Percentiles rank a stretch among this genome's conserved stretches.
Evolutionary conservation across 1,140 invertebrate genomes (phyloP).

Genomic region (Aphis gossypii): DNA sequence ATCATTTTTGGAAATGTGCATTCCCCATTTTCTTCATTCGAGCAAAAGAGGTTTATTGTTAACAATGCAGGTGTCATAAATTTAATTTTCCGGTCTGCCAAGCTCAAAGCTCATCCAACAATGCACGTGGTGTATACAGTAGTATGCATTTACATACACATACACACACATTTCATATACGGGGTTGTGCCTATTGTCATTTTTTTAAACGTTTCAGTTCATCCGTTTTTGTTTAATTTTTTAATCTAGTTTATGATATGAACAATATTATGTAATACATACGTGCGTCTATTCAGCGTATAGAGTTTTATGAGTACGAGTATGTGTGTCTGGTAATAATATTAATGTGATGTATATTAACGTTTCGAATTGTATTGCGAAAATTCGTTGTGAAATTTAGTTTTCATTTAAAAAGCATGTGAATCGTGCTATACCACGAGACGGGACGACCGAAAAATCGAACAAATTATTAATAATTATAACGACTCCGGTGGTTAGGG

Average conservation of each 20-base stretch:
- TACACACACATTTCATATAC: neutral
- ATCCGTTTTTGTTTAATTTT: neutral
- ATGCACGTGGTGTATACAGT: neutral
- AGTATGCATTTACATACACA: neutral
- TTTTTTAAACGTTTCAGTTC: constrained; percentile 18
- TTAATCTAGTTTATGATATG: neutral
- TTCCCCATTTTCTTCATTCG: constrained; percentile 8
- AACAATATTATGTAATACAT: neutral
- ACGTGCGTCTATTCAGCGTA: neutral
- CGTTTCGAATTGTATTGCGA: neutral
- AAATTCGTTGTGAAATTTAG: neutral
- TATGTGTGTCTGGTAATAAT: neutral
- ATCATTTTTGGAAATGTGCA: constrained; percentile 38
- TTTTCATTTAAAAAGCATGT: neutral
- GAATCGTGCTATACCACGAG: neutral
- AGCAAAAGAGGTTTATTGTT: constrained; percentile 38
- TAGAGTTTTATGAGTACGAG: neutral
- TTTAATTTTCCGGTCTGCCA: constrained; percentile 55
- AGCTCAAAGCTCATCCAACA: constrained; percentile 34
- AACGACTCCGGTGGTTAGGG: neutral
- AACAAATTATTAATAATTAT: constrained; percentile 22
- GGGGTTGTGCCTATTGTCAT: neutral
- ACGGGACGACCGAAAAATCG: neutral
- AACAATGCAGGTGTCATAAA: constrained; percentile 53
- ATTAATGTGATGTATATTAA: neutral